phyloP scores from a whole-genome alignment of 1,140 invertebrate species.

The Trinorchestia longiramus region DNA sequence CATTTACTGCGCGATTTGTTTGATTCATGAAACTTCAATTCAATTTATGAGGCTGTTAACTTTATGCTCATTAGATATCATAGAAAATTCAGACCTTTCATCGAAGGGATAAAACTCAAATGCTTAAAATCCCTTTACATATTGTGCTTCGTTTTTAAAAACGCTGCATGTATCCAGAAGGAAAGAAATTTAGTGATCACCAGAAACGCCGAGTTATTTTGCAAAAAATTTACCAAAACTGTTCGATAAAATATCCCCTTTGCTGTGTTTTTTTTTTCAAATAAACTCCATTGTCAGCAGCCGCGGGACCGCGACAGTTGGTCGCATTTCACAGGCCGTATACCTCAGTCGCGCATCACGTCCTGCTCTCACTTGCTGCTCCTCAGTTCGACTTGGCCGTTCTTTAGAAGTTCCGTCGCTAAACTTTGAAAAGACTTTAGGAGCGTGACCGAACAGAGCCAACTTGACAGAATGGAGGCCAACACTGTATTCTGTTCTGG shows the following conservation, averaged over 20 bases:
- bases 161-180: neutral
- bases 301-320: neutral
- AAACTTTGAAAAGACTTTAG: conserved; percentile 35
- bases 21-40: neutral
- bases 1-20: neutral
- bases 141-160: neutral
- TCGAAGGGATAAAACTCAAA: neutral
- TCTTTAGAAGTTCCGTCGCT: neutral
- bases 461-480: neutral
- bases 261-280: neutral
- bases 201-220: neutral
- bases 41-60: neutral
- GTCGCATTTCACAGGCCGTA: conserved; percentile 16
- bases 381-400: neutral
- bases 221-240: neutral
- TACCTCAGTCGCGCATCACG: neutral
- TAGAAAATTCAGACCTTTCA: neutral
- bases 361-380: neutral
- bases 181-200: neutral
- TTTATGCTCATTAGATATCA: neutral
- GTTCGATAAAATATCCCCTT: neutral
- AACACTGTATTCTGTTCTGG: neutral
- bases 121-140: neutral
- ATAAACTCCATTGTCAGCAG: neutral
- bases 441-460: conserved; percentile 16